Percentiles rank a stretch among this genome's conserved stretches.
These are phyloP conservation scores for Xenopus petersii DNA, from an alignment of 2,797 vertebrate species.

Conservation along the genomic window DNA sequence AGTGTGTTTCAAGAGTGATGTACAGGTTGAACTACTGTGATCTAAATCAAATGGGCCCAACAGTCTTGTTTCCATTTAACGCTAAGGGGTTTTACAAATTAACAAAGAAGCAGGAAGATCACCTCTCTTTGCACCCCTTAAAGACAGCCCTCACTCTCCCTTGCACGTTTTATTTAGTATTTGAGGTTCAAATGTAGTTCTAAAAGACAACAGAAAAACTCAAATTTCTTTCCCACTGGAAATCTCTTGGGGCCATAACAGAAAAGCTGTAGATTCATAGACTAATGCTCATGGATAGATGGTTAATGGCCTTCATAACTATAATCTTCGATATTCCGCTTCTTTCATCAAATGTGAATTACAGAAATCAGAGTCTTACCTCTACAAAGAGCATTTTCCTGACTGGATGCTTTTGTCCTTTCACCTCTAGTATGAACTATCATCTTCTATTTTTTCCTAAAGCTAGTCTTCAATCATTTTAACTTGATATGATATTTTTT, in stretches of 20 bases:
- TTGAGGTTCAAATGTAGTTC: background rate
- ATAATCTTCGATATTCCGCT: slow-evolving; percentile 34
- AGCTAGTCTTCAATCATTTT: slow-evolving; percentile 24
- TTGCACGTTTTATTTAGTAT: too few species aligned
- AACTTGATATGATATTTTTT: slow-evolving; percentile 29
- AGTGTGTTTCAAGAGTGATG: too few species aligned
- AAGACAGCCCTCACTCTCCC: too few species aligned
- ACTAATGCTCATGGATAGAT: slow-evolving; percentile 23
- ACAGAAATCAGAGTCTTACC: slow-evolving; percentile 26
- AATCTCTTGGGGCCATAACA: too few species aligned
- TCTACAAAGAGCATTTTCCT: slow-evolving; percentile 21
- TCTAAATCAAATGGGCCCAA: too few species aligned
- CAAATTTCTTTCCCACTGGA: slow-evolving; percentile 9
- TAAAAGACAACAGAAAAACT: background rate
- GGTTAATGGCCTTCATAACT: slow-evolving; percentile 34
- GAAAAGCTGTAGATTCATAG: slow-evolving; percentile 8
- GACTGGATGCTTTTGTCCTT: slow-evolving; percentile 19
- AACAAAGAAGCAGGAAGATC: too few species aligned
- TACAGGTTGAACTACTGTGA: too few species aligned
- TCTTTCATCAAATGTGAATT: slow-evolving; percentile 43
- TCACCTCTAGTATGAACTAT: slow-evolving; percentile 27
- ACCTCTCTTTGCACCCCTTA: too few species aligned
- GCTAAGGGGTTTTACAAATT: too few species aligned
- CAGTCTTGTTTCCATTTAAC: too few species aligned
- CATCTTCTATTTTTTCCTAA: slow-evolving; percentile 29